Base-by-base conservation (phyloP, 2,888 invertebrate genomes). In the Drosophila affinis region DNA sequence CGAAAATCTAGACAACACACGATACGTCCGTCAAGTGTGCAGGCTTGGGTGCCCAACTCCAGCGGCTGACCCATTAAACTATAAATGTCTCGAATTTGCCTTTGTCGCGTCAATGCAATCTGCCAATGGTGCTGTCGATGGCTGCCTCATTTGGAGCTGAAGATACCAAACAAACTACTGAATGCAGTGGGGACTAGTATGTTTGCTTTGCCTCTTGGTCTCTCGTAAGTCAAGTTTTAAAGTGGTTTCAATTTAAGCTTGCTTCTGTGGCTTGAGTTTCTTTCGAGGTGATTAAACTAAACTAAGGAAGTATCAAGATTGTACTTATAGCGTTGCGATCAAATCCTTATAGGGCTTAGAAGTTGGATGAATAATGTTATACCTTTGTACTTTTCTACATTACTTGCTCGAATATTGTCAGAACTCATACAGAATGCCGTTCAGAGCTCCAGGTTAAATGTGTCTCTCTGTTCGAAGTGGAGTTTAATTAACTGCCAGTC, bases 51-150 rank as follows among this genome's bases (percentile, higher is more conserved):
- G 14, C 39, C 39, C 14, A 68, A 57, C 24, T 49, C 9, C 24
- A 56, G 21, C 51, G 39, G n/a, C 52, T 85, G 86, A 82, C 88
- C 85, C 73, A 83, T 73, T 77, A 65, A 77, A 57, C 69, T 60
- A 74, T 27, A 52, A 47, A 58, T 53, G 32, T 24, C 49, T 51
- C 24, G 9, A 57, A 18, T 55, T 54, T 39, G 9, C 34, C 21
- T 39, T 56, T n/a, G 14, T 18, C 24, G 9, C 18, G 24, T 49
- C 39, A 29, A 34, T 47, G n/a, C 65, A 72, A 62, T 44, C 46
- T 44, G 54, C 51, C 62, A 64, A 59, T 68, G 48, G 17, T 39
- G 76, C 61, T 75, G 81, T 71, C 73, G 79, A 79, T 82, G 77
- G 65, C 77, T 77, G 64, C 27, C 69, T 72, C 71, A 68, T 74